Base-by-base conservation (phyloP, 2,113 vertebrate species). In the Etheostoma spectabile region DNA sequence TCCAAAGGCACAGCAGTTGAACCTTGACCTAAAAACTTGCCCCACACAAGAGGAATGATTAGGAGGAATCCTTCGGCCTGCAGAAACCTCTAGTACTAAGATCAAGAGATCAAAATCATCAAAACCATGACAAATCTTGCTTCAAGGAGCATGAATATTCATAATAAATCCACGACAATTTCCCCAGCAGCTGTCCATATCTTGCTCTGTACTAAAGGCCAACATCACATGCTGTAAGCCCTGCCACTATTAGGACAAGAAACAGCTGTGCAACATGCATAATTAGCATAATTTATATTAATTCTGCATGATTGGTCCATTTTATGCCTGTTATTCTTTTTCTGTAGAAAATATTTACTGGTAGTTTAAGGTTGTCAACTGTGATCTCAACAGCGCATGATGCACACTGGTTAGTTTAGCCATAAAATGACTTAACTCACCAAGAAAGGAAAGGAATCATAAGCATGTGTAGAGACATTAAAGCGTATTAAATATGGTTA, bases 401-500 rank as follows among this genome's bases (percentile, higher is more conserved):
- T 27, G 42, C 49, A 11, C 27, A 19, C 8, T 51, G 8, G 1
- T 19, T 3, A 61, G 2, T 42, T 49, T 56, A 5, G 8, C 38
- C 11, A 15, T 59, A n/a, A 6, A 42, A 46, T 35, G 1, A 5
- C 22, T 55, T 14, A 67, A 22, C 21, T 45, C 22, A 60, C 38
- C 30, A 13, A 35, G n/a, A 56, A 60, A 38, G 19, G 18, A 73
- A 59, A 70, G 15, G 6, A 65, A 27, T 60, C 45, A 24, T 22
- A 2, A 21, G 22, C 22, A 24, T 52, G n/a, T 46, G 53, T 27
- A 2, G 2, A 27, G 45, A 64, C 21, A 16, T 0, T 51, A 8
- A 77, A 61, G 49, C 14, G 13, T 78, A 63, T 70, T 38, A 53
- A 52, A 78, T n/a, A 11, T 0, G 24, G 65, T 82, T 72, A 57